These are phyloP conservation scores for Nycticryphes semicollaris DNA, from an alignment of 2,113 vertebrate species.

Conservation along the genomic window DNA sequence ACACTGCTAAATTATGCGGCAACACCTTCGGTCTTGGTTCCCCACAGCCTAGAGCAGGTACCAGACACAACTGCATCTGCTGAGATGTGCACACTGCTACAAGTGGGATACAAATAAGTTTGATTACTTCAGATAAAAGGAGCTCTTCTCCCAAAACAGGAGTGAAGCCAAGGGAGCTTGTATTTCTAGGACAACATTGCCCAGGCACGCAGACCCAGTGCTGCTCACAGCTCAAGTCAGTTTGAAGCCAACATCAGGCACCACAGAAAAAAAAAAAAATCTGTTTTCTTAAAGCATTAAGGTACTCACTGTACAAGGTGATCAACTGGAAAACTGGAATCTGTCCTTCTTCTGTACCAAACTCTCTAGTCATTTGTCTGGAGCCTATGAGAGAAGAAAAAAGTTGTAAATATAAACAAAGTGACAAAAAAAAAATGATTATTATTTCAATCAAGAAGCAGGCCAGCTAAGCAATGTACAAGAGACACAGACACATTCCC, in stretches of 20 bases:
- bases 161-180: background rate
- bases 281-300: background rate
- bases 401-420: background rate
- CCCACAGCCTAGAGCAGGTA: background rate
- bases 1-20: background rate
- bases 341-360: background rate
- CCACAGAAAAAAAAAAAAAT: background rate
- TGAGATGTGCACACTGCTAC: background rate
- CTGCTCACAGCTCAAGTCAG: background rate
- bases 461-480: background rate
- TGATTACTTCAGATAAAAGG: background rate
- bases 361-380: background rate
- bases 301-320: constrained; percentile 12
- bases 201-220: background rate
- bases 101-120: background rate
- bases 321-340: background rate
- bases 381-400: background rate
- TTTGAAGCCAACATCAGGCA: background rate
- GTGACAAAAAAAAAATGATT: background rate
- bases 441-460: background rate
- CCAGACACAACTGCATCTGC: background rate
- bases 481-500: background rate
- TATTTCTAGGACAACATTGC: background rate
- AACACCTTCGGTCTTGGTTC: background rate
- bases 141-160: background rate